A percentile compares a stretch with the other conserved stretches of the same genome.
phyloP scores from a whole-genome alignment of 2,888 invertebrate genomes.

The Pyrochroa serraticornis region DNA sequence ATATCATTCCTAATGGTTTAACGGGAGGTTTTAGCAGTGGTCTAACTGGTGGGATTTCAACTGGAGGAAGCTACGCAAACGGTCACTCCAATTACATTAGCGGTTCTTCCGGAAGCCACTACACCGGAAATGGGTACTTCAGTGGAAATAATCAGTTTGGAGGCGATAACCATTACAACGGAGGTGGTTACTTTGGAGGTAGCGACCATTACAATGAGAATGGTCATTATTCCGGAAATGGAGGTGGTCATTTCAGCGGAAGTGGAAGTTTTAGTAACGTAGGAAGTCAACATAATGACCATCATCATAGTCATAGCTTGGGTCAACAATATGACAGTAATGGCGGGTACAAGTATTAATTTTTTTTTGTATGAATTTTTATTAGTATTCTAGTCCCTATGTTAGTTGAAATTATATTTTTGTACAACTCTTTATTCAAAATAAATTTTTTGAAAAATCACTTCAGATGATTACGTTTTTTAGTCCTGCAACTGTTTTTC shows the following conservation, averaged over 20 bases:
- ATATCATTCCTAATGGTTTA: constrained; percentile 27
- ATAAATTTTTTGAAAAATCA: constrained; percentile 8
- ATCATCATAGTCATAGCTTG: constrained; percentile 12
- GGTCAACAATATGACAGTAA: constrained; percentile 36
- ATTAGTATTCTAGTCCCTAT: constrained; percentile 24
- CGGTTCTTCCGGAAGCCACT: constrained; percentile 14
- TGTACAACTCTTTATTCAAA: too few relatives aligned
- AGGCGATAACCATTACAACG: constrained; percentile 24
- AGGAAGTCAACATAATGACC: constrained; percentile 21
- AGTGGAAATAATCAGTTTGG: constrained; percentile 23
- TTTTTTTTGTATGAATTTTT: constrained; percentile 5
- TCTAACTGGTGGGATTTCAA: constrained; percentile 6
- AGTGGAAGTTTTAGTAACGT: constrained; percentile 18
- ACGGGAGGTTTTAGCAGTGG: constrained; percentile 19
- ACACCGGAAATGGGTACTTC: not conserved
- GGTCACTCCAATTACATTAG: not conserved
- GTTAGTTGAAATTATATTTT: not conserved
- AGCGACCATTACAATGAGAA: constrained; percentile 24
- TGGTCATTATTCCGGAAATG: constrained; percentile 20
- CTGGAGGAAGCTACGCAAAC: constrained; percentile 7
- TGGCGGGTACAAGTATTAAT: constrained; percentile 46
- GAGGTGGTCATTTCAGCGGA: constrained; percentile 10
- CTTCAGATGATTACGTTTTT: too few relatives aligned
- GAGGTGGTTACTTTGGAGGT: constrained; percentile 2
- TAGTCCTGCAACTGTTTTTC: too few relatives aligned